phyloP scores from a whole-genome alignment of 2,797 vertebrate species.

The Notolabrus celidotus region DNA sequence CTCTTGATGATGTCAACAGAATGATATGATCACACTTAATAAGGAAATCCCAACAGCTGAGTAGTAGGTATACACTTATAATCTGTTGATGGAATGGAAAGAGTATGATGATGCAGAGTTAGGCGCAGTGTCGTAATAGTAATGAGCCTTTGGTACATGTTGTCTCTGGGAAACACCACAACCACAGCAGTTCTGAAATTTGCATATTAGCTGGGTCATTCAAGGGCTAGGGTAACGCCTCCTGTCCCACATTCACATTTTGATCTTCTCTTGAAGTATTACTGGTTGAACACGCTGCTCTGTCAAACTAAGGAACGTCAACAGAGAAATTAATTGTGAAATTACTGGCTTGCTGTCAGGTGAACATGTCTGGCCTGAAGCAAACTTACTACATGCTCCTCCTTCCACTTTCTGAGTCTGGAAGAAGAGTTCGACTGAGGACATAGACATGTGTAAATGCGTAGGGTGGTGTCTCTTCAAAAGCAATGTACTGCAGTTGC shows the following conservation, averaged over 20 bases:
- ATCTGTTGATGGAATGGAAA: neutral
- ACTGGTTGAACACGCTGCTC: neutral
- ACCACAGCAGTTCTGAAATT: neutral
- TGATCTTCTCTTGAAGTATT: neutral
- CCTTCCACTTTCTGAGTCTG: neutral
- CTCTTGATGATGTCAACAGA: too few relatives aligned
- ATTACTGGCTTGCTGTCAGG: neutral
- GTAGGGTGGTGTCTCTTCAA: neutral
- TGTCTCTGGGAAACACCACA: neutral
- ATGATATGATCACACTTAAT: neutral
- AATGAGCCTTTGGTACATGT: neutral
- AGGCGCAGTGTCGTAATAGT: neutral
- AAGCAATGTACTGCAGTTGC: neutral
- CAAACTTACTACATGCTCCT: neutral
- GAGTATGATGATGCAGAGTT: neutral
- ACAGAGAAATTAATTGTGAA: neutral
- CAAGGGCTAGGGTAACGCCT: neutral
- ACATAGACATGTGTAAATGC: neutral
- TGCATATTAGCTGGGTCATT: neutral
- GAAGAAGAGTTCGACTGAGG: neutral
- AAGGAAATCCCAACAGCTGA: neutral
- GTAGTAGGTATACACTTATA: neutral
- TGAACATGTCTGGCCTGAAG: slow-evolving; percentile 4
- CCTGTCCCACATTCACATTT: neutral
- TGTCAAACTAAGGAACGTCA: neutral